A percentile compares a stretch with the other conserved stretches of the same genome.
Conservation (phyloP, 2,113 vertebrate genomes). For the Silurus asotus region DNA sequence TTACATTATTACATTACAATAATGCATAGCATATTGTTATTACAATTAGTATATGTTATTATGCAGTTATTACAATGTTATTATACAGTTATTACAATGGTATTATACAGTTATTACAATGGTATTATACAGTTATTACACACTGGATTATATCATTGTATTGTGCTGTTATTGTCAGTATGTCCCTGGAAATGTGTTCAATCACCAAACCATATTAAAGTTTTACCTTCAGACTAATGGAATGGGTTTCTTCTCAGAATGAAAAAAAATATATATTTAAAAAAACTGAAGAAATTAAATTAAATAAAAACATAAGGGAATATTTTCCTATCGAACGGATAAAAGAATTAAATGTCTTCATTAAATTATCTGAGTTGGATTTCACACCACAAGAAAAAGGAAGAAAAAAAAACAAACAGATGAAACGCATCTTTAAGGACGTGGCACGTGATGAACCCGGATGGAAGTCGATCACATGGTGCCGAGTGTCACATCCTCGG, state of each 20-base stretch:
- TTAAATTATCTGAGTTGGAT: too few species aligned
- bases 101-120: too few species aligned
- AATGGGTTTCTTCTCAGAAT: neutral
- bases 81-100: too few species aligned
- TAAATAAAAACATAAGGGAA: neutral
- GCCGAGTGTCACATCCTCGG: constrained; percentile 20
- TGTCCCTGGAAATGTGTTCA: neutral
- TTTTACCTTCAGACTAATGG: neutral
- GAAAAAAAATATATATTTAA: neutral
- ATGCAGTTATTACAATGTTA: too few species aligned
- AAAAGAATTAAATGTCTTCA: too few species aligned
- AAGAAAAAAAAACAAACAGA: neutral
- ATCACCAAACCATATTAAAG: neutral
- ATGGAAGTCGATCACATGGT: constrained; percentile 1
- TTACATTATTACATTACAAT: too few species aligned
- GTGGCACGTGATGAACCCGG: constrained; percentile 15
- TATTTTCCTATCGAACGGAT: neutral
- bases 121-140: too few species aligned
- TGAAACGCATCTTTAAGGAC: constrained; percentile 28
- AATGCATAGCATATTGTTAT: too few species aligned
- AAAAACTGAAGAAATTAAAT: neutral
- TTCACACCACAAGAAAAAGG: neutral
- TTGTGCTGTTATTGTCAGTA: neutral
- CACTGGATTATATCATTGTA: too few species aligned
- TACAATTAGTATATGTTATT: too few species aligned